Percentiles rank a stretch among this genome's conserved stretches.
phyloP scores from a whole-genome alignment of 1,140 invertebrate species.

The Halyomorpha halys region DNA sequence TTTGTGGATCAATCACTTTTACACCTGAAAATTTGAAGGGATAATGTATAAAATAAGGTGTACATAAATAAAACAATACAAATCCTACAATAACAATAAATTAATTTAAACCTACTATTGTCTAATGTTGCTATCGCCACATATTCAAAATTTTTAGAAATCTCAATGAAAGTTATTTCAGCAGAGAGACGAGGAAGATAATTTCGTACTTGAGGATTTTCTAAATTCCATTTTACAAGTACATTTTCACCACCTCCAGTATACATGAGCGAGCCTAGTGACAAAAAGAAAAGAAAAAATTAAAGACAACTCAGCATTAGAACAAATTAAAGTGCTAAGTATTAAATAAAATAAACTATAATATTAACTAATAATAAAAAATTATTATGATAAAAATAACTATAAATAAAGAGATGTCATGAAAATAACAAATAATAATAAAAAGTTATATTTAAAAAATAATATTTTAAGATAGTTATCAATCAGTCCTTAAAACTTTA shows the following conservation, averaged over 20 bases:
- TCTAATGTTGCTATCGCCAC: constrained; percentile 58
- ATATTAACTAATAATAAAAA: too few relatives aligned
- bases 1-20: constrained; percentile 51
- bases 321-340: too few relatives aligned
- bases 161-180: constrained; percentile 53
- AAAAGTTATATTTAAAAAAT: too few relatives aligned
- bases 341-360: too few relatives aligned
- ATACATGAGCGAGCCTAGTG: constrained; percentile 51
- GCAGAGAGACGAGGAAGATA: constrained; percentile 65
- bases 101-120: constrained; percentile 46
- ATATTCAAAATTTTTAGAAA: constrained; percentile 51
- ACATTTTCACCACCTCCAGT: constrained; percentile 70
- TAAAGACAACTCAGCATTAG: not conserved
- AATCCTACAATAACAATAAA: not conserved
- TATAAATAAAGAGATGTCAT: too few relatives aligned
- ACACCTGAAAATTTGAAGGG: constrained; percentile 48
- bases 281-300: constrained; percentile 7
- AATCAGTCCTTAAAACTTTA: too few relatives aligned
- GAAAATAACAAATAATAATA: too few relatives aligned
- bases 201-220: constrained; percentile 43
- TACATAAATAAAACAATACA: not conserved
- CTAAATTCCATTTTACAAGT: constrained; percentile 64
- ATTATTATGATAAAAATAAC: too few relatives aligned
- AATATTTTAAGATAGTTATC: too few relatives aligned
- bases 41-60: too few relatives aligned